Conservation (phyloP, 2,797 vertebrate species). For the Lepilemur septentrionalis region DNA sequence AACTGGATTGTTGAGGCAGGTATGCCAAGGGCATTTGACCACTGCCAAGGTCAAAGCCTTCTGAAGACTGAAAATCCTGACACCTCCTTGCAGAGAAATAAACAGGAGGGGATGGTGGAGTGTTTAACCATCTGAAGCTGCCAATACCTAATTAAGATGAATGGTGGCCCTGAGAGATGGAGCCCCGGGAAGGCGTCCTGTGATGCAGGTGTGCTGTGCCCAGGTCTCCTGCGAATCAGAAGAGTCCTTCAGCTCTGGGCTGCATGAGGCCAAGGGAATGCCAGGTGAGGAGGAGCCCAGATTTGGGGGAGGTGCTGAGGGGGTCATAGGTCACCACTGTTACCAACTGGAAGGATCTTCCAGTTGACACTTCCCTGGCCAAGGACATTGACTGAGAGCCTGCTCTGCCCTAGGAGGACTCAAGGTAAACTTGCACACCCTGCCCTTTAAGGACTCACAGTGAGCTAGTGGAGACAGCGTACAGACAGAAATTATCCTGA, state of each 20-base stretch:
- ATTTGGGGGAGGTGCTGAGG: background rate
- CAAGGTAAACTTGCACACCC: background rate
- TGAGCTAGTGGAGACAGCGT: background rate
- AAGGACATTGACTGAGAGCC: background rate
- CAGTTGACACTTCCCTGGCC: background rate
- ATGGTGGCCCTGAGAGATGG: background rate
- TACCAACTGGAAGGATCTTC: background rate
- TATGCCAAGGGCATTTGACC: background rate
- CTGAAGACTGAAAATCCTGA: conserved; percentile 50
- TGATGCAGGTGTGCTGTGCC: background rate
- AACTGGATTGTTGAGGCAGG: background rate
- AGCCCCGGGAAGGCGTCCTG: background rate
- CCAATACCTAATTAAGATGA: conserved; percentile 48
- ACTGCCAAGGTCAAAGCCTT: conserved; percentile 41
- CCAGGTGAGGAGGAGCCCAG: background rate
- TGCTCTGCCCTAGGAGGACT: background rate
- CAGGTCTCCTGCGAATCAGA: fast-evolving
- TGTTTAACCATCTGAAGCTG: conserved; percentile 63
- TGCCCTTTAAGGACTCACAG: background rate
- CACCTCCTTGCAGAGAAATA: conserved; percentile 33
- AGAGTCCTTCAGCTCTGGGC: background rate
- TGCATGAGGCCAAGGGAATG: background rate
- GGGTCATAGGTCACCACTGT: background rate
- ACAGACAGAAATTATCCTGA: fast-evolving
- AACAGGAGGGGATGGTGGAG: conserved; percentile 3